Evolutionary conservation across 2,797 vertebrate genomes (phyloP).

Genomic region (Threskiornis aethiopicus): DNA sequence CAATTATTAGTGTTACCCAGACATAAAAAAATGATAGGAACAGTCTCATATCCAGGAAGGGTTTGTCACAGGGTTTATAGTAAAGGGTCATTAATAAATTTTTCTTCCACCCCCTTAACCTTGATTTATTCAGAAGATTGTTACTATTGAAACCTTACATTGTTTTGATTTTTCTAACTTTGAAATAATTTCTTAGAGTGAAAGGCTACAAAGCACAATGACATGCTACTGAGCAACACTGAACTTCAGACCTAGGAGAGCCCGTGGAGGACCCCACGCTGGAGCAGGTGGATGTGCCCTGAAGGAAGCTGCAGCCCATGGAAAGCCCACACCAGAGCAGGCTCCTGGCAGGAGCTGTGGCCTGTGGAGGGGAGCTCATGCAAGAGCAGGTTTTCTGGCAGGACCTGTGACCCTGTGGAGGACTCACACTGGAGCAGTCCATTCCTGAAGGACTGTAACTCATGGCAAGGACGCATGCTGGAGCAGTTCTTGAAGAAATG

Average conservation of each 20-base stretch:
- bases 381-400: neutral
- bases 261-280: accelerated
- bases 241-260: neutral
- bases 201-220: neutral
- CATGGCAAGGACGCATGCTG: neutral
- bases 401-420: neutral
- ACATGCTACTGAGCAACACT: neutral
- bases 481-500: neutral
- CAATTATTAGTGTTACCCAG: neutral
- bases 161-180: neutral
- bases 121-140: neutral
- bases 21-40: neutral
- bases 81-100: neutral
- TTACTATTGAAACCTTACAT: neutral
- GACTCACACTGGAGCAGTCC: neutral
- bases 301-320: neutral
- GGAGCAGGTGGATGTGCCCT: neutral
- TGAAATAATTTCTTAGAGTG: neutral
- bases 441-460: neutral
- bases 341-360: neutral
- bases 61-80: neutral
- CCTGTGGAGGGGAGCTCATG: no score
- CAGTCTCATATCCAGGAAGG: neutral
- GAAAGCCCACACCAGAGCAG: neutral
- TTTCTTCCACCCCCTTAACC: neutral